phyloP scores from a whole-genome alignment of 2,888 invertebrate species.

The Mystacides longicornis region DNA sequence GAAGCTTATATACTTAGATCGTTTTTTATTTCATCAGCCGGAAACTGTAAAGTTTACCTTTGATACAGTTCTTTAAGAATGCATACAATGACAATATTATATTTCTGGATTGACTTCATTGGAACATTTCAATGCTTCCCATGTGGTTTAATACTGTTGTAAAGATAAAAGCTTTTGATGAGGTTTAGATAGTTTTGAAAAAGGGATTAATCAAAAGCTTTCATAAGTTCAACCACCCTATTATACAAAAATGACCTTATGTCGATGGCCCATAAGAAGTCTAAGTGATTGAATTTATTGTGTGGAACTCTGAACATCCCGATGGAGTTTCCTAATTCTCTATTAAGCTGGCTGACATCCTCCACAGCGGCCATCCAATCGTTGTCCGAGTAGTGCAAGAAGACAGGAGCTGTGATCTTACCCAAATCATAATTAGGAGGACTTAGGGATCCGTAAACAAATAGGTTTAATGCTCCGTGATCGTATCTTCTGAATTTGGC shows the following conservation, averaged over 20 bases:
- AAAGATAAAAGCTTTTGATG: no score
- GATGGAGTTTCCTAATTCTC: constrained; percentile 43
- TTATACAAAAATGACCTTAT: constrained; percentile 48
- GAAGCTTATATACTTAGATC: no score
- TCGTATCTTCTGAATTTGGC: constrained; percentile 42
- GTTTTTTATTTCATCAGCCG: no score
- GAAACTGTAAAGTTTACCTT: no score
- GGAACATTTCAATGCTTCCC: no score
- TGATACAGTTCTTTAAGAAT: no score
- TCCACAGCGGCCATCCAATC: constrained; percentile 47
- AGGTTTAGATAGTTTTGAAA: no score
- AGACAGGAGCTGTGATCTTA: constrained; percentile 40
- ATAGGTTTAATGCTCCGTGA: constrained; percentile 40
- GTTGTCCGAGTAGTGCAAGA: constrained; percentile 46
- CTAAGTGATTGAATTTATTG: constrained; percentile 55
- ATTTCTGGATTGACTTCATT: no score
- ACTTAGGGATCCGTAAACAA: constrained; percentile 40
- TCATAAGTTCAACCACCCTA: constrained; percentile 41
- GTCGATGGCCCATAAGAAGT: constrained; percentile 56
- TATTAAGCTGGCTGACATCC: constrained; percentile 44
- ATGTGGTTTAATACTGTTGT: no score
- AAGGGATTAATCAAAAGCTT: constrained; percentile 32
- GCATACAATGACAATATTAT: no score
- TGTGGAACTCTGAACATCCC: constrained; percentile 43
- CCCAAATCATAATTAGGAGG: constrained; percentile 45